These are phyloP conservation scores for Brienomyrus brachyistius DNA, from an alignment of 2,113 vertebrate species.

Conservation along the genomic window DNA sequence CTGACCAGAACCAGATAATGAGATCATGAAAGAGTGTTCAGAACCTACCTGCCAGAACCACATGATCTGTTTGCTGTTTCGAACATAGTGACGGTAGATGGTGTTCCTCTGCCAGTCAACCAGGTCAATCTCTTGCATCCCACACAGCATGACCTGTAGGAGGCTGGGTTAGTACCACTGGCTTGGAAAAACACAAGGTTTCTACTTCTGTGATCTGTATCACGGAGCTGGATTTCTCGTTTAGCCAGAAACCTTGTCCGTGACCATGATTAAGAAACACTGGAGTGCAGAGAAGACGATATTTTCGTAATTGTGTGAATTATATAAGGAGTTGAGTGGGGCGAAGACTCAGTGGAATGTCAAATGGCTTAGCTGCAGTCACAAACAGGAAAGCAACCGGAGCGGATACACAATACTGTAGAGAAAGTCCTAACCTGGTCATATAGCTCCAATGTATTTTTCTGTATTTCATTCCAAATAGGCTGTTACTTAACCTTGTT, in stretches of 20 bases:
- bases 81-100: slow-evolving; percentile 91
- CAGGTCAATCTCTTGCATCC: slow-evolving; percentile 97
- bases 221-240: neutral
- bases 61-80: slow-evolving; percentile 91
- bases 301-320: neutral
- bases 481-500: neutral
- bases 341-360: neutral
- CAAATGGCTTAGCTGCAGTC: neutral
- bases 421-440: neutral
- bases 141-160: slow-evolving; percentile 88
- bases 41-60: slow-evolving; percentile 96
- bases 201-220: neutral
- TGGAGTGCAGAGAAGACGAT: neutral
- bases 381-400: neutral
- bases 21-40: neutral
- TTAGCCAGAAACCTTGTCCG: neutral
- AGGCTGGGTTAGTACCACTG: neutral
- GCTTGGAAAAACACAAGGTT: neutral
- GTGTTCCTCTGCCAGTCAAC: slow-evolving; percentile 93
- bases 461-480: neutral
- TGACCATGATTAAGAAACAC: neutral
- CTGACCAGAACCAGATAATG: neutral
- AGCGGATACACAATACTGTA: neutral
- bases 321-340: neutral
- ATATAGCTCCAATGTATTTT: neutral